phyloP scores from a whole-genome alignment of 2,113 vertebrate genomes.

The Raphicerus campestris region DNA sequence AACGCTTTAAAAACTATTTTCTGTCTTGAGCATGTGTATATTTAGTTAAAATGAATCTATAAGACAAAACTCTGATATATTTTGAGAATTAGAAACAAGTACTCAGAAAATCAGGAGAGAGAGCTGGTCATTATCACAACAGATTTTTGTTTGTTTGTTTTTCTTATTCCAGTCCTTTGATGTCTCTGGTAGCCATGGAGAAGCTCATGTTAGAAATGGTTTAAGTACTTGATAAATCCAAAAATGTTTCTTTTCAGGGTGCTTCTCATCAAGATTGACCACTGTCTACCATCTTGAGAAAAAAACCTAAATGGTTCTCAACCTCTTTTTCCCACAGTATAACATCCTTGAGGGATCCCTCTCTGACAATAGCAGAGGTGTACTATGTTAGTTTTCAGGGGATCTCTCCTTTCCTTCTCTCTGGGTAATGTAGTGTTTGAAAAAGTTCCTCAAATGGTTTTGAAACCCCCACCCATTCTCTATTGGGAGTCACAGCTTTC shows the following conservation, averaged over 20 bases:
- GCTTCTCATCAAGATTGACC: neutral
- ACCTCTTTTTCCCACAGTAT: neutral
- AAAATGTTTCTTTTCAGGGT: neutral
- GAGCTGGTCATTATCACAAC: neutral
- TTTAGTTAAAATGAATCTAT: neutral
- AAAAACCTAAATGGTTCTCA: neutral
- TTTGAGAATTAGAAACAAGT: constrained; percentile 1
- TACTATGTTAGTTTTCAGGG: neutral
- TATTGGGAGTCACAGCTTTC: neutral
- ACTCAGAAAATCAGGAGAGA: neutral
- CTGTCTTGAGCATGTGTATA: neutral
- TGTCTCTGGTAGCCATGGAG: neutral
- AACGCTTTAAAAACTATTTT: neutral
- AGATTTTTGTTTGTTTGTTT: neutral
- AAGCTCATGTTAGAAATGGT: neutral
- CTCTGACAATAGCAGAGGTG: neutral
- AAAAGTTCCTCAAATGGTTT: neutral
- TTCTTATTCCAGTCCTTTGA: neutral
- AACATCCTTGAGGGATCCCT: neutral
- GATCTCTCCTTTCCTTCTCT: neutral
- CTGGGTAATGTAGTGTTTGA: neutral
- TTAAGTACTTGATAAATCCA: neutral
- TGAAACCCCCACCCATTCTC: neutral
- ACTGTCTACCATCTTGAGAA: neutral
- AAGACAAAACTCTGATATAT: neutral